Evolutionary conservation across 2,888 invertebrate genomes (phyloP), one percentile per base, ranked within the genome.

Genomic region (Anoncus sp.): DNA sequence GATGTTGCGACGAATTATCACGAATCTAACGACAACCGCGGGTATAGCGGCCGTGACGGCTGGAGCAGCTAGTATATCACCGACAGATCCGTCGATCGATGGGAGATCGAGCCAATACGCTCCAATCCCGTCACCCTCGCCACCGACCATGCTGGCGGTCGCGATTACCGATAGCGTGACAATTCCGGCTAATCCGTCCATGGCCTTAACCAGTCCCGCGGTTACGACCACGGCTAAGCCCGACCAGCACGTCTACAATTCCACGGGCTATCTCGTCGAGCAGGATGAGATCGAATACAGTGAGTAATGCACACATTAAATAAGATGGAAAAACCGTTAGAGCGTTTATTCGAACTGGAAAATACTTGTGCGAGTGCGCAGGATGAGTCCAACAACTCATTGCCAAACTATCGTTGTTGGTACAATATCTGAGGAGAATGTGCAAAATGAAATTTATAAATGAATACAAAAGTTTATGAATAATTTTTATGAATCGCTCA

Each of bases 261-360:
- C 87, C 74, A 89, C 89, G 53, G 87, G 87, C 65, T 87, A 89
- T 81, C 86, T 88, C 75, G 84, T 81, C 60, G 90, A 89, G 67
- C 89, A 88, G 83, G 90, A 90, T 73, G 89, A 90, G 78, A 85
- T 90, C 75, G 89, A 90, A 84, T 88, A 90, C 85, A 87, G 90
- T 91, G 83, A 90, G 90, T 91, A 83, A 66, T 69, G 27, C 9
- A 40, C 16, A 4, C 59, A 60, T 9, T 16, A 40, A 51, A 35
- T 35, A 16, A 14, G 14, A 49, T n/a, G n/a, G n/a, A 38, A 6
- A 38, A 38, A 38, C 6, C 5, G 12, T n/a, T n/a, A 38, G 38
- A 38, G 12, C 38, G 5, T 38, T 38, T 6, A 31, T 7, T 7
- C 31, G 3, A 5, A 31, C 4, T 7, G 31, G 31, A 31, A 31